Evolutionary conservation across 2,888 invertebrate species (phyloP), one percentile per base, ranked within the genome.

Genomic region (Hypercompe scribonia): DNA sequence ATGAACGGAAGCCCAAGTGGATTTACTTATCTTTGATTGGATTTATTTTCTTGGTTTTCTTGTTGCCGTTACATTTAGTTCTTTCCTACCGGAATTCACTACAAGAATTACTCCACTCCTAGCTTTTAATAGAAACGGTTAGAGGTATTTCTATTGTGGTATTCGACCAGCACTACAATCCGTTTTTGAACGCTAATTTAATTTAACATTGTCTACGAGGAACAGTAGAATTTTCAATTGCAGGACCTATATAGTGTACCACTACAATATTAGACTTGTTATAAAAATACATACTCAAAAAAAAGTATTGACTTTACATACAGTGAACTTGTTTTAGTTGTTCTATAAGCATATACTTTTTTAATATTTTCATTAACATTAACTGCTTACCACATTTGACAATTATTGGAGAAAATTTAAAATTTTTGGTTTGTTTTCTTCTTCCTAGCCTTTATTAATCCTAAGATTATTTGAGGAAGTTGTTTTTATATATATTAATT

Each of bases 161-260:
- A 58, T 31, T 50, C 39, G 28, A 42, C 42, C 21, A 31, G 21
- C 42, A n/a, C 39, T 42, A 31, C 42, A 67, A 61, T 71, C 65
- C 54, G n/a, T 65, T 15, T 58, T 65, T 66, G 24, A 63, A 33
- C 61, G 15, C 42, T 33, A 24, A 31, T 42, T 66, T 36, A 8
- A 67, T 67, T 42, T 66, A 66, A 66, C 58, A 61, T 66, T 71
- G 58, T 66, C 34, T 46, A 39, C 54, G n/a, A 28, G 34, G 61
- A 61, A 42, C 61, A n/a, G n/a, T n/a, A n/a, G n/a, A n/a, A n/a
- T n/a, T n/a, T n/a, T n/a, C n/a, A n/a, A n/a, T n/a, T n/a, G n/a
- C n/a, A n/a, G n/a, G n/a, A n/a, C 61, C 28, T 46, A 21, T 66
- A 46, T 46, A 61, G 3, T 58, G 39, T 28, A 33, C 15, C 34